phyloP scores from a whole-genome alignment of 2,113 vertebrate genomes.

The Acrocephalus kingi region DNA sequence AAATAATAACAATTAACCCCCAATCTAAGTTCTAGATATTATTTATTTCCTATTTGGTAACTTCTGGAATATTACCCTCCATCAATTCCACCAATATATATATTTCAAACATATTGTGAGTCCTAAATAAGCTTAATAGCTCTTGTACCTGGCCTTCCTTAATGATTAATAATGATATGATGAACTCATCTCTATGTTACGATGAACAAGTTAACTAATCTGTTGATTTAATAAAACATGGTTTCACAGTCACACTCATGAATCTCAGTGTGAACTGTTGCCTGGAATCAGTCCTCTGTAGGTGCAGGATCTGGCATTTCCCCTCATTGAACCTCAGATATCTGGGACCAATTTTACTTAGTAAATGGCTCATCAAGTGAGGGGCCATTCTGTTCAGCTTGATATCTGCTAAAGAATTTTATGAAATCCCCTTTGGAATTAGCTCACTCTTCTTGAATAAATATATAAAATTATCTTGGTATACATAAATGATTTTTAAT shows the following conservation, averaged over 20 bases:
- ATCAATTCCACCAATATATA: neutral
- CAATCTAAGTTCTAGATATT: neutral
- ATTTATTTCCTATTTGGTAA: neutral
- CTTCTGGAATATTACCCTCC: neutral
- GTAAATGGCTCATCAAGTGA: neutral
- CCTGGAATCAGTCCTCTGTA: neutral
- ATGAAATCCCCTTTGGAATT: neutral
- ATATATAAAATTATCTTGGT: neutral
- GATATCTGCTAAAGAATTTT: neutral
- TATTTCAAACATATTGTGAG: neutral
- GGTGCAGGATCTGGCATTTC: neutral
- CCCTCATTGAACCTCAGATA: neutral
- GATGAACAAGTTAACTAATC: neutral
- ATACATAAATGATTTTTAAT: neutral
- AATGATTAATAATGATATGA: neutral
- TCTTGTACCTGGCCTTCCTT: neutral
- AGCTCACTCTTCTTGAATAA: neutral
- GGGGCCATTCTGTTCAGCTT: neutral
- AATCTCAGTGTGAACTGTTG: neutral
- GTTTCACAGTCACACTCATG: neutral
- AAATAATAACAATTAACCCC: rapidly evolving
- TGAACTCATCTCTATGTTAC: neutral
- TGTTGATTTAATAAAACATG: neutral
- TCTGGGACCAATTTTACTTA: neutral
- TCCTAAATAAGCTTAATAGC: neutral